Evolutionary conservation across 1,140 invertebrate genomes (phyloP).

Genomic region (Psix sp.): DNA sequence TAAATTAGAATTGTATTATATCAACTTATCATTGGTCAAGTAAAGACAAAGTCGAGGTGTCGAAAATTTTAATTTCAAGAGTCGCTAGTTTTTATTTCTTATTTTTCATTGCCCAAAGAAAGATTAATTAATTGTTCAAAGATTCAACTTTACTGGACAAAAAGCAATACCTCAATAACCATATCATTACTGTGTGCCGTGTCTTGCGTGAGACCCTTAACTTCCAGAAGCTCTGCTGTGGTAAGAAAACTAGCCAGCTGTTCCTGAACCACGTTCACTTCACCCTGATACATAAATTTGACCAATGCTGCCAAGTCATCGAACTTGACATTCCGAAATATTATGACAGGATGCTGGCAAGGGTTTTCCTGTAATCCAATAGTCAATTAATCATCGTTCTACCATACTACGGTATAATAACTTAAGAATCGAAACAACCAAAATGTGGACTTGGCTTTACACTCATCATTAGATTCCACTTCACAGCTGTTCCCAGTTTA

Average conservation of each 20-base stretch:
- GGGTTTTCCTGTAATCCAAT: slow-evolving; percentile 82
- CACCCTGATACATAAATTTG: slow-evolving; percentile 88
- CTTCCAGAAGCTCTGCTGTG: slow-evolving; percentile 81
- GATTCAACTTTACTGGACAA: too few relatives aligned
- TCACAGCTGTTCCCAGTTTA: too few relatives aligned
- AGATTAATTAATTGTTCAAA: too few relatives aligned
- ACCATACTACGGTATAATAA: too few relatives aligned
- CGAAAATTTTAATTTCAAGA: too few relatives aligned
- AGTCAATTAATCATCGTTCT: background rate
- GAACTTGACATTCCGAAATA: slow-evolving; percentile 89
- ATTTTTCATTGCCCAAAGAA: background rate
- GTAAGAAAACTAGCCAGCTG: slow-evolving; percentile 81
- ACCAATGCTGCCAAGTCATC: slow-evolving; percentile 88
- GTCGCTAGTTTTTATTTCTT: too few relatives aligned
- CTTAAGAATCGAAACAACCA: too few relatives aligned
- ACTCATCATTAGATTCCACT: too few relatives aligned
- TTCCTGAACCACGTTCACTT: slow-evolving; percentile 83
- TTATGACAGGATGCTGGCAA: slow-evolving; percentile 90
- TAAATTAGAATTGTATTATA: too few relatives aligned
- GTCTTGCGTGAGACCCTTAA: slow-evolving; percentile 81
- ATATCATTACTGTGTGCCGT: slow-evolving; percentile 74
- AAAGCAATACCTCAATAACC: slow-evolving; percentile 73
- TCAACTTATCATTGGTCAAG: too few relatives aligned
- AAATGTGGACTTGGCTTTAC: too few relatives aligned
- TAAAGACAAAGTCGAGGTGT: too few relatives aligned